phyloP scores from a whole-genome alignment of 2,797 vertebrate species.

The Myotis pilosus region DNA sequence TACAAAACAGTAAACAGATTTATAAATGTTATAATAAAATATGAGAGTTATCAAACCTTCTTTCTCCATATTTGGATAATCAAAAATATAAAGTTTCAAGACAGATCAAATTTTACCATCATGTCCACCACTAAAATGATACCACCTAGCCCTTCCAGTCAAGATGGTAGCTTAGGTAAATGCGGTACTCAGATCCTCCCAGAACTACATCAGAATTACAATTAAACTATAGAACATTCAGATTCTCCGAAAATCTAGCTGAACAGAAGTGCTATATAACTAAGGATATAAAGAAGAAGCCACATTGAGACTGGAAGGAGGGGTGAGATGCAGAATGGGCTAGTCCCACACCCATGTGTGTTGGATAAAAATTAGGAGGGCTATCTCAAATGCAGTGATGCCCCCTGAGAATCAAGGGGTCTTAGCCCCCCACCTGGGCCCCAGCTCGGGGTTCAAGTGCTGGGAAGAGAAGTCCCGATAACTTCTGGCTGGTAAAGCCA shows the following conservation, averaged over 20 bases:
- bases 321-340: not conserved
- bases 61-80: not conserved
- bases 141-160: not conserved
- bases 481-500: not conserved
- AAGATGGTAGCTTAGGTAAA: not conserved
- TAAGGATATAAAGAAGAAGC: not conserved
- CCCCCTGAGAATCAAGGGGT: not conserved
- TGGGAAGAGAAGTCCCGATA: not conserved
- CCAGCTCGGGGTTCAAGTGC: not conserved
- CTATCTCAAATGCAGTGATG: not conserved
- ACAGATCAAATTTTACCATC: not conserved
- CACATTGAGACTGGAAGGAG: not conserved
- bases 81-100: not conserved
- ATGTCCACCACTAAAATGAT: not conserved
- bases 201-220: not conserved
- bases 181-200: not conserved
- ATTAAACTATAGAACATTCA: not conserved
- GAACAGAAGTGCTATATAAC: not conserved
- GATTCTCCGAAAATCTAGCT: not conserved
- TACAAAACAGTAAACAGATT: not conserved
- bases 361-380: not conserved
- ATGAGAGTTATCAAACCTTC: not conserved
- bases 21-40: slow-evolving; percentile 34
- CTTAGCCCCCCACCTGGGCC: not conserved
- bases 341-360: not conserved